These are phyloP conservation scores for Liolophura sinensis DNA, from an alignment of 1,140 invertebrate genomes.

Conservation along the genomic window DNA sequence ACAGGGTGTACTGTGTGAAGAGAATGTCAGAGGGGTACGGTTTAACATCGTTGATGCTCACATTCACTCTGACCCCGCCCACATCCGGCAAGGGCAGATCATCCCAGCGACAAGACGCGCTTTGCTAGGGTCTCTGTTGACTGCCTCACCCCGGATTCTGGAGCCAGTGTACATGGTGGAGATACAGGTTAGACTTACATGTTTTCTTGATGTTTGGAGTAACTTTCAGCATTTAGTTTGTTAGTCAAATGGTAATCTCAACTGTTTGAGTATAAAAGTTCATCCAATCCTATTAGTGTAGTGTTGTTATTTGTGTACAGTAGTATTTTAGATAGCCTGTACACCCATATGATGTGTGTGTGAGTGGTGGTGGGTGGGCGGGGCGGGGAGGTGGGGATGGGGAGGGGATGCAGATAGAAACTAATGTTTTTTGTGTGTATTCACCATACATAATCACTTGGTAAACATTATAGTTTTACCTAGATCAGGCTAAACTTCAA, in stretches of 20 bases:
- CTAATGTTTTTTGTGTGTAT: too few relatives aligned
- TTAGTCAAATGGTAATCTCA: background rate
- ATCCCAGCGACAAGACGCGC: slow-evolving; percentile 97
- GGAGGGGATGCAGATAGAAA: too few relatives aligned
- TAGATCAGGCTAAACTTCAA: too few relatives aligned
- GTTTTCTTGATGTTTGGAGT: slow-evolving; percentile 1
- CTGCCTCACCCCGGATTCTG: slow-evolving; percentile 90
- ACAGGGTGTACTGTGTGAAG: slow-evolving; percentile 94
- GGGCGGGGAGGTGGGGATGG: too few relatives aligned
- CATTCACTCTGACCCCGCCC: slow-evolving; percentile 97
- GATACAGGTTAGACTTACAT: slow-evolving; percentile 71
- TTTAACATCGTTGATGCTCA: slow-evolving; percentile 99
- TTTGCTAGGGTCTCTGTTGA: slow-evolving; percentile 92
- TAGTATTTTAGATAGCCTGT: too few relatives aligned
- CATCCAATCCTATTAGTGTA: too few relatives aligned
- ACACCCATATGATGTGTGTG: too few relatives aligned
- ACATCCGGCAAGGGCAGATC: slow-evolving; percentile 99
- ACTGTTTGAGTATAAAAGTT: background rate
- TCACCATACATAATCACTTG: too few relatives aligned
- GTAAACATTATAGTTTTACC: too few relatives aligned
- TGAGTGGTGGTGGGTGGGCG: too few relatives aligned
- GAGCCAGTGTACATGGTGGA: slow-evolving; percentile 99
- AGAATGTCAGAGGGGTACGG: slow-evolving; percentile 93
- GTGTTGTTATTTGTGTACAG: too few relatives aligned
- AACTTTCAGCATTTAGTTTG: background rate